Conservation (phyloP, 2,888 invertebrate genomes). For the Agrotis exclamationis region DNA sequence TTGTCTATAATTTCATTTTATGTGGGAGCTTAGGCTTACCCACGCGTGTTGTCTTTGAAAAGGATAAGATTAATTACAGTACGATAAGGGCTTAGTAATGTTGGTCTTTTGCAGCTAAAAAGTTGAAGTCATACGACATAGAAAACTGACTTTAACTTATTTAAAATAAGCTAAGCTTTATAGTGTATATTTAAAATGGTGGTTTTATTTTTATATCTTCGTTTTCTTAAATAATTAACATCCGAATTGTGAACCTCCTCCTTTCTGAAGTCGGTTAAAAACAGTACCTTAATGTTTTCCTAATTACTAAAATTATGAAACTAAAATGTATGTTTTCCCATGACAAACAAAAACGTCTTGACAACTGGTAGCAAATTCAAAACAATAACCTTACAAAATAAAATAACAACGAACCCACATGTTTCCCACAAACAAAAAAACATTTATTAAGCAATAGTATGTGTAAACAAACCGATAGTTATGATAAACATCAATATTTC, state of each 20-base stretch:
- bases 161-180: too few species aligned
- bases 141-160: neutral
- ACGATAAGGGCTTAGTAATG: slow-evolving; percentile 68
- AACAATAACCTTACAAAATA: slow-evolving; percentile 27
- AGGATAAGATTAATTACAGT: slow-evolving; percentile 74
- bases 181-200: too few species aligned
- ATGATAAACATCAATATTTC: slow-evolving; percentile 61
- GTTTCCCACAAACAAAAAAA: slow-evolving; percentile 38
- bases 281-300: rapidly evolving
- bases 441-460: slow-evolving; percentile 59
- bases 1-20: slow-evolving; percentile 82
- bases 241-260: too few species aligned
- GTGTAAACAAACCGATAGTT: slow-evolving; percentile 58
- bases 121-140: neutral
- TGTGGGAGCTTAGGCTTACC: slow-evolving; percentile 78
- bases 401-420: slow-evolving; percentile 25
- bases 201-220: too few species aligned
- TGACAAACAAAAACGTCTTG: slow-evolving; percentile 16
- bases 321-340: neutral
- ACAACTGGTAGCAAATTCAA: neutral
- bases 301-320: too few species aligned
- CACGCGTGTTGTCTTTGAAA: slow-evolving; percentile 75
- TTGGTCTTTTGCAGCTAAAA: neutral
- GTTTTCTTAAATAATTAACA: too few species aligned
- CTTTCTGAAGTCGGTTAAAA: too few species aligned